Conservation (phyloP, 2,797 vertebrate genomes). For the Pantherophis vulpinus region DNA sequence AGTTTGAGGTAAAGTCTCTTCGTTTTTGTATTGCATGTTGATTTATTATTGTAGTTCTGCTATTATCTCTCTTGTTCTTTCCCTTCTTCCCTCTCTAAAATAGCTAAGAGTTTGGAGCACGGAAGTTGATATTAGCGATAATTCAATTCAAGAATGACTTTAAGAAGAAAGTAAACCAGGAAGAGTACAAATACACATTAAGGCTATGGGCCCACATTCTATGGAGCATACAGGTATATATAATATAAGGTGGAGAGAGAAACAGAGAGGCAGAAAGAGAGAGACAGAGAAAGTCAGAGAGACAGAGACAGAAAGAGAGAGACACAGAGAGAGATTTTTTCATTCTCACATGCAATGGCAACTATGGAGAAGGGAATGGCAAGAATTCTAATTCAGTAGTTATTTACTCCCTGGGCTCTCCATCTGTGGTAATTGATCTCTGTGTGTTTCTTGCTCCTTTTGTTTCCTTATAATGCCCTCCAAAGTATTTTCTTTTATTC, state of each 20-base stretch:
- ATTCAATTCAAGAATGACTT: neutral
- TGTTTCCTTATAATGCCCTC: neutral
- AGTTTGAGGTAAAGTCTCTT: constrained; percentile 84
- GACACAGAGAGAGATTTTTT: neutral
- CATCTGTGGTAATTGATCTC: neutral
- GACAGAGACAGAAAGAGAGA: neutral
- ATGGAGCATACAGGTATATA: neutral
- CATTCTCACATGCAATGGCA: neutral
- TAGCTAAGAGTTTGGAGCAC: neutral
- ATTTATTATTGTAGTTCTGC: neutral
- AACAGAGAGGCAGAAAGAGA: too few species aligned
- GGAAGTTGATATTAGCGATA: neutral
- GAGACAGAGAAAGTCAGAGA: too few species aligned
- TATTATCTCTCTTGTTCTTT: neutral
- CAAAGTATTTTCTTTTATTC: neutral
- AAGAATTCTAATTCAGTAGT: neutral
- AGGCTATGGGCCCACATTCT: neutral
- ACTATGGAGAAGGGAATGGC: neutral
- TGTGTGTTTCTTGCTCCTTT: neutral
- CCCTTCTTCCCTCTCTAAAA: neutral
- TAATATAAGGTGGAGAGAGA: neutral
- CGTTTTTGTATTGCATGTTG: rapidly evolving
- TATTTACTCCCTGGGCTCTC: neutral
- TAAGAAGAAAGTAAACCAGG: neutral
- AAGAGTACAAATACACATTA: neutral